Evolutionary conservation across 2,797 vertebrate genomes (phyloP).

Genomic region (Galaxias olidus): DNA sequence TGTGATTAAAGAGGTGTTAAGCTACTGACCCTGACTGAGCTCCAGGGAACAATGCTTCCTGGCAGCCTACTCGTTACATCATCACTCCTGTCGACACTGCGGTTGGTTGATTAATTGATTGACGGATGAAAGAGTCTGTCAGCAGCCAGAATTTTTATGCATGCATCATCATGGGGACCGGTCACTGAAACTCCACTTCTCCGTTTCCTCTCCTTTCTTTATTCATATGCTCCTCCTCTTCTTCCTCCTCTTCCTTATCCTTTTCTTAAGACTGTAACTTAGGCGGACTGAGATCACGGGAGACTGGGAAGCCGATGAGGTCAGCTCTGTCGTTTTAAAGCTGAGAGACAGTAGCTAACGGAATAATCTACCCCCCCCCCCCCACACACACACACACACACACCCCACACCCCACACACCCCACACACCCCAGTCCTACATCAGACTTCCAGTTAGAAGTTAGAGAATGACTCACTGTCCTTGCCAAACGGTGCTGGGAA

Average conservation of each 20-base stretch:
- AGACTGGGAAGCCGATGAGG: neutral
- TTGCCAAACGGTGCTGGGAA: too few relatives aligned
- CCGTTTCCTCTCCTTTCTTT: too few relatives aligned
- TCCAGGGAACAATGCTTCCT: constrained; percentile 1
- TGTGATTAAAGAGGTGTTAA: neutral
- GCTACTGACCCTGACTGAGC: neutral
- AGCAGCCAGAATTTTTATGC: neutral
- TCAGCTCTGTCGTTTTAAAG: too few relatives aligned
- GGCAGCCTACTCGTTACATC: neutral
- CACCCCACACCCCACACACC: too few relatives aligned
- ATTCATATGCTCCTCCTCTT: too few relatives aligned
- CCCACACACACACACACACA: too few relatives aligned
- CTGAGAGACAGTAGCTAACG: too few relatives aligned
- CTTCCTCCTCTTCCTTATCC: neutral
- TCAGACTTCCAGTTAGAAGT: too few relatives aligned
- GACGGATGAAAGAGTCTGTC: neutral
- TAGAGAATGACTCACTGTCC: too few relatives aligned
- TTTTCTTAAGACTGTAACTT: neutral
- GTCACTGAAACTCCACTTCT: neutral
- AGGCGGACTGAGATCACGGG: neutral
- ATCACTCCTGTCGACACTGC: neutral
- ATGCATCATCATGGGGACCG: neutral
- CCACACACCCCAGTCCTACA: too few relatives aligned
- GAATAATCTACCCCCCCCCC: too few relatives aligned
- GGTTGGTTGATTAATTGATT: neutral